Base-by-base conservation (phyloP, 2,797 vertebrate species). In the Molothrus ater region DNA sequence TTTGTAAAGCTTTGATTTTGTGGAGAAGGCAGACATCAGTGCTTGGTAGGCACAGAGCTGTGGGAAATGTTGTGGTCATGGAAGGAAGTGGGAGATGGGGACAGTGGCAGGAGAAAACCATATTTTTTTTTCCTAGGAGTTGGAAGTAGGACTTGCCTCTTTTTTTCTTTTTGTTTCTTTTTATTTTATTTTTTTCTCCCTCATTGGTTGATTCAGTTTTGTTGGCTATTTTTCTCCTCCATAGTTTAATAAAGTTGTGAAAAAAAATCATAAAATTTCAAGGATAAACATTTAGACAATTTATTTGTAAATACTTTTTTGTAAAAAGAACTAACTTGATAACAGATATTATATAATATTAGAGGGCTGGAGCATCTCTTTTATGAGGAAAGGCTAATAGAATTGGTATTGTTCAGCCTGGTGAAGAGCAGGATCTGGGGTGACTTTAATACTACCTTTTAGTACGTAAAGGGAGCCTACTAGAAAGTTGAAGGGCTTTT, bases 221-320 rank as follows among this genome's bases (percentile, higher is more conserved):
- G 7, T 17, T 17, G 34, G 0, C 0, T 10, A 22, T 57, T 18
- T 24, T 15, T 10, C 1, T 10, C 8, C 3, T 78, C 8, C 1
- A 5, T 32, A 42, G 3, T 40, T 76, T 40, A 80, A 53, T 28
- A 48, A 42, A 60, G 38, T 19, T 48, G 14, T 57, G 31, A 26
- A 71, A 80, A 81, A 42, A 3, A 13, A 5, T 74, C 21, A 9
- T 20, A 42, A 64, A 21, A 53, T 74, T 89, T 81, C 6, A 25
- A 6, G 15, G 47, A 45, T 19, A 80, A 65, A 24, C 1, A 34
- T 85, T 76, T 61, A 57, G 32, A 38, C 2, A 4, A 15, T 38
- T 75, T 60, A 47, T 61, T 79, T 85, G 15, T 4, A 57, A 74
- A 50, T 56, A 21, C 7, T 14, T 61, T 21, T 68, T 71, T 47